Base-by-base conservation (phyloP, 1,140 invertebrate species). In the Ceratina australensis region DNA sequence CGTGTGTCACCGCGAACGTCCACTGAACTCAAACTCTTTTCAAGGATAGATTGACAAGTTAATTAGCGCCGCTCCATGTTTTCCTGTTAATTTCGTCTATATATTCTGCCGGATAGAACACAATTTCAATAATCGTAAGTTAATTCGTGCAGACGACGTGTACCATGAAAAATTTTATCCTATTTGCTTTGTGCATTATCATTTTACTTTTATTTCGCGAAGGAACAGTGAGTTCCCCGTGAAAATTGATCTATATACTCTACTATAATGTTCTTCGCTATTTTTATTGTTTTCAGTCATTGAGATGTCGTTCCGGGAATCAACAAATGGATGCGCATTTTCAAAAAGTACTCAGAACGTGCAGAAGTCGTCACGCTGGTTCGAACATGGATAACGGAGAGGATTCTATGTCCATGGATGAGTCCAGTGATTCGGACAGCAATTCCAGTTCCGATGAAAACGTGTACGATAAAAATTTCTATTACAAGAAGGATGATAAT, bases 241-340 rank as follows among this genome's bases (percentile, higher is more conserved):
- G 10, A 22, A 56, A 68, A 66, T 2, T 0, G 18, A 1, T 4
- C 5, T 42, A 2, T 42, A 10, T 10, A 42, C 10, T 42, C 0
- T 42, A 42, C 5, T 5, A 10, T 42, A 7, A 42, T 42, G 10
- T 42, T 42, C 8, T 42, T 42, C 33, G 10, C 5, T 42, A 10
- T 10, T 42, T 42, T 42, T 5, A 42, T 42, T 42, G 10, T 42
- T 84, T 72, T 49, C 49, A 92, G 91, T 81, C 88, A 63, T 67
- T 92, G 18, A 90, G 75, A 85, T 92, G 91, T 66, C 88, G 87
- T 22, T 87, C 87, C 0, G 85, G 84, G 5, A 88, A 89, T 69
- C 86, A 90, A 22, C 87, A 91, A 59, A 60, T 82, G 10, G 85
- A 89, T 16, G 82, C 88, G 26, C 88, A 90, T 42, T 89, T 89